phyloP scores from a whole-genome alignment of 23 tunicate genomes.

The Phallusia fumigata region DNA sequence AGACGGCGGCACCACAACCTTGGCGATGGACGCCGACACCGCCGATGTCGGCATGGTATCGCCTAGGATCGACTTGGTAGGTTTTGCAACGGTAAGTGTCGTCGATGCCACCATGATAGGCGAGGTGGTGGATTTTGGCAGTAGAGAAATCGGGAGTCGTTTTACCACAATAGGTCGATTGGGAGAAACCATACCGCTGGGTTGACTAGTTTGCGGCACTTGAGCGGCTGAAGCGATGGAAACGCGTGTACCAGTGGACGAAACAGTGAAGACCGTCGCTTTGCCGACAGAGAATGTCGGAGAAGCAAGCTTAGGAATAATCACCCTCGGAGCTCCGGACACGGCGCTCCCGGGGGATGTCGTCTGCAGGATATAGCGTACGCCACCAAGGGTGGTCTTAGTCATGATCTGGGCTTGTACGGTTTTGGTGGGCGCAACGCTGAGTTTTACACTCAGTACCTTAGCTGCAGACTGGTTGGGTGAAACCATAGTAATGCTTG shows the following conservation, averaged over 20 bases:
- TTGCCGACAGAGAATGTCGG: slow-evolving; percentile 59
- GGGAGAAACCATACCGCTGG: slow-evolving; percentile 15
- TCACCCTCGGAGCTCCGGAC: slow-evolving; percentile 30
- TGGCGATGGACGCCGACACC: not conserved
- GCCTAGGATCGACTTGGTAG: not conserved
- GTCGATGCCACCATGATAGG: not conserved
- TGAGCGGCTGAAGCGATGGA: slow-evolving; percentile 24
- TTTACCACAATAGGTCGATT: slow-evolving; percentile 36
- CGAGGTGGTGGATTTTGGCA: slow-evolving; percentile 33
- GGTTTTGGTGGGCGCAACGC: slow-evolving; percentile 21
- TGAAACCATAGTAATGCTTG: slow-evolving; percentile 5
- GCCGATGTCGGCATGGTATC: not conserved
- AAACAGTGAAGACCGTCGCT: slow-evolving; percentile 52
- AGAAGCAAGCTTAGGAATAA: slow-evolving; percentile 52
- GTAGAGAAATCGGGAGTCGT: slow-evolving; percentile 26
- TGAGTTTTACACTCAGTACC: slow-evolving; percentile 8
- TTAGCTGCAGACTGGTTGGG: slow-evolving; percentile 20
- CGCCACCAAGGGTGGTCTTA: slow-evolving; percentile 29
- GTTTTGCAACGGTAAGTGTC: not conserved
- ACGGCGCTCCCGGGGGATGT: slow-evolving; percentile 13
- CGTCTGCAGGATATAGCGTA: slow-evolving; percentile 44
- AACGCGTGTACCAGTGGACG: slow-evolving; percentile 34
- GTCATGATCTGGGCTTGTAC: slow-evolving; percentile 36
- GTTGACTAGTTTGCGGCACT: slow-evolving; percentile 22
- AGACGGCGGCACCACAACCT: not conserved